These are phyloP conservation scores for Pangasius krempfi DNA, from an alignment of 2,797 vertebrate species.

Conservation along the genomic window DNA sequence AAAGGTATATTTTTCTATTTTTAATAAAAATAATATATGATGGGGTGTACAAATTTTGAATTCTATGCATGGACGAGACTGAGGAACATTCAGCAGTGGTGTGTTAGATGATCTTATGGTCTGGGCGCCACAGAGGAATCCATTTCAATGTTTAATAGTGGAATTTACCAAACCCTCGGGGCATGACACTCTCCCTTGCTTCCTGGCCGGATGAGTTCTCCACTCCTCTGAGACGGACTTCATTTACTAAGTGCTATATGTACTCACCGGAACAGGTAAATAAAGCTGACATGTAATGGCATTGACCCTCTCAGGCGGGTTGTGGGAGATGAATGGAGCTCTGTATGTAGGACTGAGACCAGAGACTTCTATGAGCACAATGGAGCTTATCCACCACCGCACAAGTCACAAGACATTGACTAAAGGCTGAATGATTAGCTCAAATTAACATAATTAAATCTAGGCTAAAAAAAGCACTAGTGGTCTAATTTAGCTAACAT, in stretches of 20 bases:
- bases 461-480: neutral
- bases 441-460: slow-evolving; percentile 34
- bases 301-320: slow-evolving; percentile 3
- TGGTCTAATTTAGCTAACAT: neutral
- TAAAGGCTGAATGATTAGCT: slow-evolving; percentile 16
- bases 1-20: neutral
- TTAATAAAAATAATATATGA: neutral
- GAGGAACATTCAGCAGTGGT: slow-evolving; percentile 16
- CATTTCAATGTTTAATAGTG: slow-evolving; percentile 61
- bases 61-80: slow-evolving; percentile 18
- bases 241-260: slow-evolving; percentile 55
- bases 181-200: slow-evolving; percentile 35
- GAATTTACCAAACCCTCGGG: slow-evolving; percentile 54
- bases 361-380: slow-evolving; percentile 1
- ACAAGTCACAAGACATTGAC: slow-evolving; percentile 31
- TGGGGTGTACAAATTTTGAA: neutral
- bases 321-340: slow-evolving; percentile 29
- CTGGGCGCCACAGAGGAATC: slow-evolving; percentile 52
- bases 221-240: slow-evolving; percentile 38
- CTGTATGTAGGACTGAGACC: slow-evolving; percentile 18
- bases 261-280: slow-evolving; percentile 50
- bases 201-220: slow-evolving; percentile 40
- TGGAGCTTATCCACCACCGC: slow-evolving; percentile 9
- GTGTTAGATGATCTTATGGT: slow-evolving; percentile 39
- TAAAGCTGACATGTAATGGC: slow-evolving; percentile 42